phyloP scores from a whole-genome alignment of 1,140 invertebrate genomes.

The Drosophila aff. region DNA sequence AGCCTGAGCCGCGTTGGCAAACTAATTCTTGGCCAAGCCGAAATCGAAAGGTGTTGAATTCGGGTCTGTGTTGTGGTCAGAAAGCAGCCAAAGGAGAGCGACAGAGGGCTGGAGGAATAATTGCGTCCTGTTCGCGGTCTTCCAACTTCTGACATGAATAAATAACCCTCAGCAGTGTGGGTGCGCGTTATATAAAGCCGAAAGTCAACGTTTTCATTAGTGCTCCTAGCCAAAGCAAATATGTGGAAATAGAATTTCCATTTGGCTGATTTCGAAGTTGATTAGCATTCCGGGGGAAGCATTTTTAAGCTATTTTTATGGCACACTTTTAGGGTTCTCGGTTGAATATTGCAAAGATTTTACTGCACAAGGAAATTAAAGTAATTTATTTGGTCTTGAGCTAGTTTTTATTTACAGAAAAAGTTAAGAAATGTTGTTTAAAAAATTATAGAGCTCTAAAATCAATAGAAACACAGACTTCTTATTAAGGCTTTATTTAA shows the following conservation, averaged over 20 bases:
- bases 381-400: no score
- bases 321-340: not conserved
- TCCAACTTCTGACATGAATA: conserved; percentile 54
- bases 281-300: conserved; percentile 25
- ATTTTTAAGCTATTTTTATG: conserved; percentile 12
- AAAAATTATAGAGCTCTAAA: not conserved
- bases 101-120: conserved; percentile 45
- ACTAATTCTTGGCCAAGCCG: conserved; percentile 61
- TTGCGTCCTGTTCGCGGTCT: conserved; percentile 77
- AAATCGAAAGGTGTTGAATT: conserved; percentile 76
- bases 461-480: not conserved
- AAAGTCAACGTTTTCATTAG: conserved; percentile 53
- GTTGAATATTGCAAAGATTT: not conserved
- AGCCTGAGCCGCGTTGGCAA: conserved; percentile 71
- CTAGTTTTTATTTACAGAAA: not conserved
- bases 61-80: conserved; percentile 71
- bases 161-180: conserved; percentile 38
- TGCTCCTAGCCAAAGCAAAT: conserved; percentile 25
- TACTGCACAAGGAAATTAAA: not conserved
- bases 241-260: conserved; percentile 34
- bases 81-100: conserved; percentile 9
- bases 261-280: conserved; percentile 24
- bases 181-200: conserved; percentile 31
- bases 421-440: no score
- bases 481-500: not conserved